A percentile compares a stretch with the other conserved stretches of the same genome.
Conservation (phyloP, 2,888 invertebrate species). For the Habroteleia sp. region DNA sequence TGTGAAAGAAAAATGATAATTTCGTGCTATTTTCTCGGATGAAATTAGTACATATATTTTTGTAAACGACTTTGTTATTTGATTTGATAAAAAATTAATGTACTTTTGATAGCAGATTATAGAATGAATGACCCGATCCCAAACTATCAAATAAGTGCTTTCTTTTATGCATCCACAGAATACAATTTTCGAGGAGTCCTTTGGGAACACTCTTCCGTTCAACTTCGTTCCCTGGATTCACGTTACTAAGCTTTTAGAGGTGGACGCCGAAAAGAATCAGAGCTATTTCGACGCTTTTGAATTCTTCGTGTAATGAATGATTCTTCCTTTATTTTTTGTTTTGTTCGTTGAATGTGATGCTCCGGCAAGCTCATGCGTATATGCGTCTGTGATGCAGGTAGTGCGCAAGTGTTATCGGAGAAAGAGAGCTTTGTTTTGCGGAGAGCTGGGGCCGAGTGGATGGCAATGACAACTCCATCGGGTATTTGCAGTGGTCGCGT, state of each 20-base stretch:
- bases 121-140: neutral
- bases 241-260: neutral
- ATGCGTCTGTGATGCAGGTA: constrained; percentile 40
- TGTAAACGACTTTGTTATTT: too few species aligned
- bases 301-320: constrained; percentile 12
- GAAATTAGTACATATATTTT: too few species aligned
- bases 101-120: too few species aligned
- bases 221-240: neutral
- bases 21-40: neutral
- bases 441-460: constrained; percentile 8
- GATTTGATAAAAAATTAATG: too few species aligned
- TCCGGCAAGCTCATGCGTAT: constrained; percentile 36
- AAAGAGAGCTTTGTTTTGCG: constrained; percentile 32
- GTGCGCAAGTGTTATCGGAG: constrained; percentile 53
- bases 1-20: neutral
- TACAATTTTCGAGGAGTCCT: constrained; percentile 4
- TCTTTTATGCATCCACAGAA: constrained; percentile 2
- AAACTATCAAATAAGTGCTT: neutral
- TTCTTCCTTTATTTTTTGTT: constrained; percentile 17
- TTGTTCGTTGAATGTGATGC: constrained; percentile 14
- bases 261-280: neutral
- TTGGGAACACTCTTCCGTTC: constrained; percentile 4
- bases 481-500: constrained; percentile 11
- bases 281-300: constrained; percentile 3
- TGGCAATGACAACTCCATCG: constrained; percentile 23